Base-by-base conservation (phyloP, 1,140 invertebrate species). In the Lysiphlebus fabarum region DNA sequence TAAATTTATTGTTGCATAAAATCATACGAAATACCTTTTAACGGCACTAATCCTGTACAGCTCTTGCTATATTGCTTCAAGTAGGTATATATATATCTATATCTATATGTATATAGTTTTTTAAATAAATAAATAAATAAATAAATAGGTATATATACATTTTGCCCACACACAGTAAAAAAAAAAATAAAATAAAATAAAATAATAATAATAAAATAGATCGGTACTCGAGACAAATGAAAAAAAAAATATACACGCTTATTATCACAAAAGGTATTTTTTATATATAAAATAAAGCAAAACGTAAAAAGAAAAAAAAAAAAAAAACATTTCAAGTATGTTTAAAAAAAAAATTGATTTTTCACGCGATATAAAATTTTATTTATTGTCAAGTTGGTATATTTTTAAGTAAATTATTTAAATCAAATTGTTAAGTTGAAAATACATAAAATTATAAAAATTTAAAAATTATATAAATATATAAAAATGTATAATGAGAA, bases 11-110 rank as follows among this genome's bases (percentile, higher is more conserved):
- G 61, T 66, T 60, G 66, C 66, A 64, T 73, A 68, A 53, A 38
- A 71, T 59, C 61, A 61, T 61, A 60, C 63, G 64, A 66, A 66
- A 72, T 72, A 70, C 71, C 71, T 71, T 72, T 73, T 70, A 68
- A 66, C 53, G 71, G 63, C 71, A 65, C 62, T 72, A 73, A 73
- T 73, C 70, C 66, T 26, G 17, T 26, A 26, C 17, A 26, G 17
- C 17, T 26, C 17, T 26, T 26, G 17, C 17, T 26, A n/a, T n/a
- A n/a, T n/a, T 26, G 17, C 17, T 26, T 26, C 17, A 26, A 26
- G 17, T 26, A 26, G 17, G 17, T 26, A 26, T 26, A 26, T 17
- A 17, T 26, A 26, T 26, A 26, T 1, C n/a, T n/a, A n/a, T n/a
- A n/a, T n/a, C n/a, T n/a, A n/a, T n/a, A n/a, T n/a, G n/a, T n/a